phyloP scores from a whole-genome alignment of 2,113 vertebrate genomes.

The Raja brachyura region DNA sequence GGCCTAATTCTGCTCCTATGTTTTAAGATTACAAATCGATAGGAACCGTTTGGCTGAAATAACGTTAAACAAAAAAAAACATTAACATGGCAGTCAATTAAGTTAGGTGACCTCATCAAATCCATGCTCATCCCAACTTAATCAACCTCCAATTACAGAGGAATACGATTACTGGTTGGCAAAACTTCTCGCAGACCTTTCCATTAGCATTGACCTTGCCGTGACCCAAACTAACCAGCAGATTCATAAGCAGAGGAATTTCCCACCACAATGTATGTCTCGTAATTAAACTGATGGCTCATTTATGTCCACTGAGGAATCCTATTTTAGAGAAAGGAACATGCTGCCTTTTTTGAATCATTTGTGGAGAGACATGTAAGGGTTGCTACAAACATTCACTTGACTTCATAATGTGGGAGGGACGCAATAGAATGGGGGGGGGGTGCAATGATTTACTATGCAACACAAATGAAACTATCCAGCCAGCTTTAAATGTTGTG shows the following conservation, averaged over 20 bases:
- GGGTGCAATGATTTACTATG: constrained; percentile 77
- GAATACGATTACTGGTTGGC: not conserved
- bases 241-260: not conserved
- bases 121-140: not conserved
- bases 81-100: not conserved
- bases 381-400: constrained; percentile 50
- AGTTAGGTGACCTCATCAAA: not conserved
- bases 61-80: not conserved
- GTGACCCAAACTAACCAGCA: not conserved
- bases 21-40: not conserved
- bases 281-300: constrained; percentile 50
- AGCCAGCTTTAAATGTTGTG: constrained; percentile 59
- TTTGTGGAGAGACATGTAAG: constrained; percentile 48
- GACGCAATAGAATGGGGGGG: constrained; percentile 7
- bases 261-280: constrained; percentile 47
- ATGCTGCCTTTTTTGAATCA: constrained; percentile 43
- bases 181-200: not conserved
- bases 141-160: not conserved
- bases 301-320: constrained; percentile 52
- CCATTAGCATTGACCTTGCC: not conserved
- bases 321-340: constrained; percentile 50
- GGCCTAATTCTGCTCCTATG: too few relatives aligned
- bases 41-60: not conserved
- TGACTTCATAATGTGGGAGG: constrained; percentile 53
- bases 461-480: constrained; percentile 71